phyloP scores from a whole-genome alignment of 1,140 invertebrate species.

The Gryon sp. region DNA sequence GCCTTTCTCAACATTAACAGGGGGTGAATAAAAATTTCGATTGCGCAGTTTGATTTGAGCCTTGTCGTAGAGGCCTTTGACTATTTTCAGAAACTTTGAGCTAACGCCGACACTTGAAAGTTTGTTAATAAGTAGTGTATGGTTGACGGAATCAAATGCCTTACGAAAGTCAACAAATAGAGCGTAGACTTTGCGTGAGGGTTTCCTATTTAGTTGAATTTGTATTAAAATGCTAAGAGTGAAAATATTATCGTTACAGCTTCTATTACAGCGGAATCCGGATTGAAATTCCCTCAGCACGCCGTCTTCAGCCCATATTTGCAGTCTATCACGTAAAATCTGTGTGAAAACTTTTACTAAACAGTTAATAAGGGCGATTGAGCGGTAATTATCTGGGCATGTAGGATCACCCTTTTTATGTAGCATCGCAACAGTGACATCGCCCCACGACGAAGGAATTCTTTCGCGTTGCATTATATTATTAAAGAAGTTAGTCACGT shows the following conservation, averaged over 20 bases:
- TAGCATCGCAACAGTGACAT: conserved; percentile 9
- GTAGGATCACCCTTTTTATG: conserved; percentile 61
- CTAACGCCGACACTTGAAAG: neutral
- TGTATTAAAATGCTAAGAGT: conserved; percentile 8
- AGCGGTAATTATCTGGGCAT: conserved; percentile 60
- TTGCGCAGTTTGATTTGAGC: neutral
- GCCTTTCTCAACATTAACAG: neutral
- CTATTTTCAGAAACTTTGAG: neutral
- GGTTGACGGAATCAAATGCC: neutral
- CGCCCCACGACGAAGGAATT: conserved; percentile 7
- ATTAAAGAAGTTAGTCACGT: conserved; percentile 19
- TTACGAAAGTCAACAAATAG: neutral
- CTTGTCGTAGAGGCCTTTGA: neutral
- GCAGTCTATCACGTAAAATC: conserved; percentile 38
- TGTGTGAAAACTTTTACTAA: conserved; percentile 56
- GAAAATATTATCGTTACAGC: conserved; percentile 57
- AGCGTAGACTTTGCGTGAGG: neutral
- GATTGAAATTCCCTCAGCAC: conserved; percentile 54
- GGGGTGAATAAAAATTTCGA: neutral
- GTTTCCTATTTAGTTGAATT: conserved; percentile 3
- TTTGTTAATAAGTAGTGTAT: neutral
- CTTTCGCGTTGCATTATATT: conserved; percentile 8
- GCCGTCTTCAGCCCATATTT: conserved; percentile 37
- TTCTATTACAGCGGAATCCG: conserved; percentile 47
- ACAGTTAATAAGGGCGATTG: conserved; percentile 9